These are phyloP conservation scores for Phortica magna DNA, from an alignment of 2,888 invertebrate genomes.

Conservation along the genomic window DNA sequence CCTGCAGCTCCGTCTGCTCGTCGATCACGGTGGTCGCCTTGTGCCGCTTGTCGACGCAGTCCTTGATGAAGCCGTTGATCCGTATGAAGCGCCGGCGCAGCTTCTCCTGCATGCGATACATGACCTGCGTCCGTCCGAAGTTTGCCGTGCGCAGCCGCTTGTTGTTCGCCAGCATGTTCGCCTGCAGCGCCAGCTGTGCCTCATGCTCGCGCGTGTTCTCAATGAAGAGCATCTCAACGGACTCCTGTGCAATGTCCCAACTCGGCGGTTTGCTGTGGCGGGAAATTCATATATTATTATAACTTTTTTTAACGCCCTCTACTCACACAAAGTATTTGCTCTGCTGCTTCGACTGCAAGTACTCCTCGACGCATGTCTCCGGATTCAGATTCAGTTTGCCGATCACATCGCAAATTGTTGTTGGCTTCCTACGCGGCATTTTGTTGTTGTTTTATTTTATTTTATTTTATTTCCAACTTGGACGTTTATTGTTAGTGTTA, in stretches of 20 bases:
- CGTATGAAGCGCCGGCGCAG: slow-evolving; percentile 74
- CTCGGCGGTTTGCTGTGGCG: slow-evolving; percentile 73
- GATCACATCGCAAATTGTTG: slow-evolving; percentile 74
- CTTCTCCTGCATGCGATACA: slow-evolving; percentile 68
- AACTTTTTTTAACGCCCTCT: background rate
- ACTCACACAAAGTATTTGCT: slow-evolving; percentile 42
- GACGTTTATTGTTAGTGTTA: background rate
- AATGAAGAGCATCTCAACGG: slow-evolving; percentile 73
- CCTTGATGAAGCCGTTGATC: slow-evolving; percentile 75
- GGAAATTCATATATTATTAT: background rate
- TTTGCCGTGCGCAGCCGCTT: slow-evolving; percentile 67
- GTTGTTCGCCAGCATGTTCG: slow-evolving; percentile 69
- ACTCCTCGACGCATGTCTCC: slow-evolving; percentile 72
- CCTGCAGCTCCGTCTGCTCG: slow-evolving; percentile 64
- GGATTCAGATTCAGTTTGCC: slow-evolving; percentile 75
- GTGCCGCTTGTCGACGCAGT: slow-evolving; percentile 74
- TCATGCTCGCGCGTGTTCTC: slow-evolving; percentile 73
- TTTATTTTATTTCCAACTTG: background rate
- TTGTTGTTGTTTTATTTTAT: slow-evolving; percentile 31
- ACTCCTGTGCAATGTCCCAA: slow-evolving; percentile 76
- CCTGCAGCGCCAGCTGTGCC: slow-evolving; percentile 70
- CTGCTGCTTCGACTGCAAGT: slow-evolving; percentile 70
- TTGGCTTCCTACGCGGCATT: slow-evolving; percentile 76
- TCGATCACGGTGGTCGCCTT: slow-evolving; percentile 68
- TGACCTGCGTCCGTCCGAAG: slow-evolving; percentile 65